phyloP scores from a whole-genome alignment of 2,113 vertebrate species.

The Abramis brama region DNA sequence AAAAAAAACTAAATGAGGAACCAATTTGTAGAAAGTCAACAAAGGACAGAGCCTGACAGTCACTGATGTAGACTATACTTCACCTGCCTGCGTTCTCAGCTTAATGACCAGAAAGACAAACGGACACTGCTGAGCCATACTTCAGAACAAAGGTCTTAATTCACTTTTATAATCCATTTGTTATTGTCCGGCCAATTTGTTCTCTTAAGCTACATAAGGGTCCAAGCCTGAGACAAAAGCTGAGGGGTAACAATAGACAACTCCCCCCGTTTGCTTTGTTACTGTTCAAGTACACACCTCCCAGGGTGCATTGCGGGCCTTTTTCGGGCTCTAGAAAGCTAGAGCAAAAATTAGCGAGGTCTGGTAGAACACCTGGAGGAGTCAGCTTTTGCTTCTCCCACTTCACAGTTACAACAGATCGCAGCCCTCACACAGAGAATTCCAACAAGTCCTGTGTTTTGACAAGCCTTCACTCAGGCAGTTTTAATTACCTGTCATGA shows the following conservation, averaged over 20 bases:
- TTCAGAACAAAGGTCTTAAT: constrained; percentile 80
- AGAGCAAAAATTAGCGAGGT: constrained; percentile 64
- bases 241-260: constrained; percentile 80
- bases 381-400: constrained; percentile 58
- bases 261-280: constrained; percentile 68
- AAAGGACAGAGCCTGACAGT: constrained; percentile 75
- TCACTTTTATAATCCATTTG: constrained; percentile 83
- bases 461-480: constrained; percentile 51
- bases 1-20: background rate
- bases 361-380: constrained; percentile 73
- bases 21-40: constrained; percentile 10
- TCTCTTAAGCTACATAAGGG: constrained; percentile 93
- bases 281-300: constrained; percentile 73
- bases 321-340: constrained; percentile 68
- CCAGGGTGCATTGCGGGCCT: constrained; percentile 73
- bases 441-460: constrained; percentile 51
- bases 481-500: constrained; percentile 50
- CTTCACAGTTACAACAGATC: constrained; percentile 62
- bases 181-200: constrained; percentile 90
- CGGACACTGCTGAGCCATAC: constrained; percentile 66
- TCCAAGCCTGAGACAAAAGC: constrained; percentile 86
- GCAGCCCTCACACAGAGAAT: constrained; percentile 53
- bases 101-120: constrained; percentile 78
- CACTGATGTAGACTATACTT: constrained; percentile 78
- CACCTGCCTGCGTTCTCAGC: constrained; percentile 76